Evolutionary conservation across 92 coral and sea anemone genomes (phyloP).

Genomic region (Umimayanthus chanpuru): DNA sequence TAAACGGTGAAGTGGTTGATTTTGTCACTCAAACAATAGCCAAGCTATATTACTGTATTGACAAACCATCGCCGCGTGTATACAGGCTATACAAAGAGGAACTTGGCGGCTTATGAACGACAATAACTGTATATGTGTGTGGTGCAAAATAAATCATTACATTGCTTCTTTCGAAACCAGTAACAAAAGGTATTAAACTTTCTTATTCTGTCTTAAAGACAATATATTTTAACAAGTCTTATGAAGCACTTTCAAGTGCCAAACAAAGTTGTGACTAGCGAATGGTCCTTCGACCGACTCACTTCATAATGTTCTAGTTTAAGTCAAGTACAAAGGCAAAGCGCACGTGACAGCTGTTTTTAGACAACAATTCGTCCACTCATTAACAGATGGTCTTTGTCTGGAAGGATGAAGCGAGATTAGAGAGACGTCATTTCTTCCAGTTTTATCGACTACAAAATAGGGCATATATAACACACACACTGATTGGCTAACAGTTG

Average conservation of each 20-base stretch:
- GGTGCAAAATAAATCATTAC: neutral
- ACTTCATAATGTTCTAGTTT: neutral
- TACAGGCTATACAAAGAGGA: neutral
- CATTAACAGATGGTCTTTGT: conserved; percentile 2
- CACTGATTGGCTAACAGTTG: neutral
- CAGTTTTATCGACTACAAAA: neutral
- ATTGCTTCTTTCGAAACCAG: neutral
- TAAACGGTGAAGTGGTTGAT: neutral
- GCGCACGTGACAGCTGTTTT: neutral
- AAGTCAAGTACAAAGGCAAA: neutral
- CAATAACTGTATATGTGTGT: neutral
- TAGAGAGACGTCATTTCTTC: neutral
- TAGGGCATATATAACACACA: too few relatives aligned
- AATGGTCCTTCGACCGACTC: neutral
- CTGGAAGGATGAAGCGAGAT: neutral
- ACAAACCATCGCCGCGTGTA: neutral
- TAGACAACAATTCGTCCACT: neutral
- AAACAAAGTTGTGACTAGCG: neutral
- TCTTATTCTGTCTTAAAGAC: neutral
- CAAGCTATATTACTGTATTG: conserved; percentile 6
- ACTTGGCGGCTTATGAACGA: neutral
- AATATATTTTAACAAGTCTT: neutral
- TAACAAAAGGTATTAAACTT: neutral
- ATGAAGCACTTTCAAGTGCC: neutral
- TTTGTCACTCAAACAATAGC: conserved; percentile 11